Evolutionary conservation across 2,888 invertebrate species (phyloP).

Genomic region (Notocelia uddmanniana): DNA sequence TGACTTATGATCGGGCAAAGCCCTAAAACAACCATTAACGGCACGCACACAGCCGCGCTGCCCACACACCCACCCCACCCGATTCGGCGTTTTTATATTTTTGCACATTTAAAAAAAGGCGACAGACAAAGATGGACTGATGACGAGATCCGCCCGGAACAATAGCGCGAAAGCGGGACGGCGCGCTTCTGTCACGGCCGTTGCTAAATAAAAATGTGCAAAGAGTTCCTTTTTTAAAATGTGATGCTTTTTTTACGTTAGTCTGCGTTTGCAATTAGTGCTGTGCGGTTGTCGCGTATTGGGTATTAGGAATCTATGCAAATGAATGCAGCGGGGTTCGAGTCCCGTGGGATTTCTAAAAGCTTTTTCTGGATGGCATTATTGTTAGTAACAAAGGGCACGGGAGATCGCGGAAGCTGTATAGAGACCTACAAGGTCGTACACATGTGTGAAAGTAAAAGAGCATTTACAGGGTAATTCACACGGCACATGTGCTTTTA

Average conservation of each 20-base stretch:
- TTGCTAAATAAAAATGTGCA: conserved; percentile 84
- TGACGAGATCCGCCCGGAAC: conserved; percentile 77
- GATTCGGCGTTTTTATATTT: conserved; percentile 85
- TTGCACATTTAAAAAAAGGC: conserved; percentile 84
- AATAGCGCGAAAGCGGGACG: conserved; percentile 80
- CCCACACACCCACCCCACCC: conserved; percentile 69
- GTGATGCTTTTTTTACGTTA: conserved; percentile 84
- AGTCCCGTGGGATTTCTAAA: conserved; percentile 59
- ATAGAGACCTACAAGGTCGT: conserved; percentile 72
- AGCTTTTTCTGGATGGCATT: conserved; percentile 68
- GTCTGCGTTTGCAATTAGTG: conserved; percentile 86
- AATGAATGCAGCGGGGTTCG: conserved; percentile 62
- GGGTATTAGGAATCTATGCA: conserved; percentile 77
- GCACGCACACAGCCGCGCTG: conserved; percentile 75
- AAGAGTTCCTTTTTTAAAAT: conserved; percentile 82
- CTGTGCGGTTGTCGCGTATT: conserved; percentile 78
- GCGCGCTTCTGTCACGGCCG: conserved; percentile 78
- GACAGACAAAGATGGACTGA: conserved; percentile 85
- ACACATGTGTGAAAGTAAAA: background rate
- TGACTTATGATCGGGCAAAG: conserved; percentile 84
- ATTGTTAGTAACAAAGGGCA: conserved; percentile 52
- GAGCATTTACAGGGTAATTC: background rate
- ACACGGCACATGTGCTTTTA: conserved; percentile 7
- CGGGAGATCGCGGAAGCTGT: conserved; percentile 70
- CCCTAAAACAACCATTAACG: conserved; percentile 82